Evolutionary conservation across 2,113 vertebrate genomes (phyloP).

Genomic region (Tragelaphus imberbis): DNA sequence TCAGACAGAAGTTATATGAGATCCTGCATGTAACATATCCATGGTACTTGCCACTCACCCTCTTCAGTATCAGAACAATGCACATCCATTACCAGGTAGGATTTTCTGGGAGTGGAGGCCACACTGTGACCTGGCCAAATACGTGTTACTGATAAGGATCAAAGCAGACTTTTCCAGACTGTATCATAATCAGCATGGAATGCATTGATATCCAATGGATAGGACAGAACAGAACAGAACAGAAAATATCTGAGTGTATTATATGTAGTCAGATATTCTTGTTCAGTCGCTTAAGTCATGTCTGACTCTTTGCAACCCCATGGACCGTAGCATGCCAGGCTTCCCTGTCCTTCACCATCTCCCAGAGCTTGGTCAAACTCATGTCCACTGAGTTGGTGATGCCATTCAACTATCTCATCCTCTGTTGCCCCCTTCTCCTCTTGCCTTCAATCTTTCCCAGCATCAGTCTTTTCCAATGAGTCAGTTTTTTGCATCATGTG

Average conservation of each 20-base stretch:
- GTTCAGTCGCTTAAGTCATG: not conserved
- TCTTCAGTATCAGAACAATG: not conserved
- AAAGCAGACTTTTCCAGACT: not conserved
- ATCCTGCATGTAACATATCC: not conserved
- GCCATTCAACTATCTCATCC: not conserved
- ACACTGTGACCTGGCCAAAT: not conserved
- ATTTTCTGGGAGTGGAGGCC: not conserved
- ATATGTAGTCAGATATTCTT: not conserved
- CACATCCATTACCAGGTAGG: not conserved
- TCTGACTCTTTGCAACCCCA: not conserved
- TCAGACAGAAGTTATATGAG: not conserved
- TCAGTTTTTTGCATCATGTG: not conserved
- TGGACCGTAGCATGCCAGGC: not conserved
- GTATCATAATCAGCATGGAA: not conserved
- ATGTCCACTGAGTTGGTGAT: not conserved
- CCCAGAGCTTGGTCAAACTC: not conserved
- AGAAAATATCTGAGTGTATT: not conserved
- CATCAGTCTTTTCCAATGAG: not conserved
- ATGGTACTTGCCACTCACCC: fast-evolving
- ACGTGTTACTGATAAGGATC: not conserved
- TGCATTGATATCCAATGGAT: not conserved
- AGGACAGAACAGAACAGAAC: not conserved
- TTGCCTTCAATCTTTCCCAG: not conserved
- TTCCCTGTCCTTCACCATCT: not conserved
- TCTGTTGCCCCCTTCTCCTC: not conserved